Conservation (phyloP, 2,113 vertebrate species). For the Scatophagus argus region DNA sequence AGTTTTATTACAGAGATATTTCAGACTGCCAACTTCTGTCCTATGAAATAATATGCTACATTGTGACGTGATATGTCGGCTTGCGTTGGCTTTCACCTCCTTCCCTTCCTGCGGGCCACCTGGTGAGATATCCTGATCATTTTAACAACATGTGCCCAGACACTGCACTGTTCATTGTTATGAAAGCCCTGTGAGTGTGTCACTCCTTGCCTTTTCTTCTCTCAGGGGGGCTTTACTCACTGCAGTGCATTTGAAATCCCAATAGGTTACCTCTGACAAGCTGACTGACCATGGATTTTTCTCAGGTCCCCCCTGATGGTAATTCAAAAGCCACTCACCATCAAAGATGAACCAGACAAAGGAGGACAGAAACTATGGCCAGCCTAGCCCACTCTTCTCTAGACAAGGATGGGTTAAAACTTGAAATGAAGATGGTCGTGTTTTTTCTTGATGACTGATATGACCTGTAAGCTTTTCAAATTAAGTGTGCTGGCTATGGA, state of each 20-base stretch:
- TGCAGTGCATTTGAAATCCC: constrained; percentile 60
- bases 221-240: constrained; percentile 46
- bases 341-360: constrained; percentile 52
- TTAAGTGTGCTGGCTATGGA: not conserved
- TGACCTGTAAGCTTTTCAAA: not conserved
- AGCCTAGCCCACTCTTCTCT: not conserved
- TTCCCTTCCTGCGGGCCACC: constrained; percentile 12
- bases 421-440: not conserved
- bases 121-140: constrained; percentile 10
- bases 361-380: constrained; percentile 48
- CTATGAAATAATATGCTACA: constrained; percentile 44
- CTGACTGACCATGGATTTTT: constrained; percentile 70
- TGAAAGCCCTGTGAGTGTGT: constrained; percentile 48
- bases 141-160: constrained; percentile 30
- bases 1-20: constrained; percentile 42
- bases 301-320: constrained; percentile 53
- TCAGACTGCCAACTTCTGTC: constrained; percentile 36
- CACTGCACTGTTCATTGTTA: constrained; percentile 21
- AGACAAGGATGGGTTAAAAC: not conserved
- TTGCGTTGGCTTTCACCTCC: not conserved
- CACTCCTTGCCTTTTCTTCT: constrained; percentile 48
- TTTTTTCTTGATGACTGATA: constrained; percentile 13
- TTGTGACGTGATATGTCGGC: not conserved
- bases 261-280: constrained; percentile 69
- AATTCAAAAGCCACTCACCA: constrained; percentile 50